A percentile compares a stretch with the other conserved stretches of the same genome.
These are phyloP conservation scores for Naja naja DNA, from an alignment of 2,113 vertebrate species.

Conservation along the genomic window DNA sequence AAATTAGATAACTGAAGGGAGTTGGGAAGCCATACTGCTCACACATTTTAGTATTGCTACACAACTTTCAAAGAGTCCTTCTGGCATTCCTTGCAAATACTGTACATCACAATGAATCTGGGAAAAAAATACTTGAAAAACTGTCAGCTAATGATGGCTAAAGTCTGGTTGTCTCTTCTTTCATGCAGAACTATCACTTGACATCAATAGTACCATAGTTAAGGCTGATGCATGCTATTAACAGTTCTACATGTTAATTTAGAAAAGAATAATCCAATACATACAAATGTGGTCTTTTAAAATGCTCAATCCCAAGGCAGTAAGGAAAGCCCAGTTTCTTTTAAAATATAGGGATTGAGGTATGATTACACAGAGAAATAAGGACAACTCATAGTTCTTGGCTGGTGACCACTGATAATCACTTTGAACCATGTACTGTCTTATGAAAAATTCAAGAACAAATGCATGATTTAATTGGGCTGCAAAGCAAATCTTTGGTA, in stretches of 20 bases:
- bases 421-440: neutral
- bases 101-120: neutral
- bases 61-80: neutral
- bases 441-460: neutral
- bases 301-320: neutral
- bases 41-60: neutral
- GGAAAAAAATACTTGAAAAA: neutral
- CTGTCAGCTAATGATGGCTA: neutral
- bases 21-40: neutral
- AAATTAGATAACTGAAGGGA: neutral
- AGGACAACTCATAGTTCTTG: neutral
- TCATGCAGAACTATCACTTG: neutral
- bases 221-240: neutral
- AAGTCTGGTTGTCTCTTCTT: neutral
- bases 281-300: neutral
- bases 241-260: neutral
- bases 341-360: neutral
- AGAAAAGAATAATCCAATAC: neutral
- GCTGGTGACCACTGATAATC: neutral
- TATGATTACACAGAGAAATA: neutral
- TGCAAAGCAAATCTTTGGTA: neutral
- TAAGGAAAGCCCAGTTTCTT: neutral
- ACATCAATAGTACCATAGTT: neutral
- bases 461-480: neutral
- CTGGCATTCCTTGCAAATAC: neutral